Conservation (phyloP, 2,888 invertebrate species). For the Crocallis elinguaria region DNA sequence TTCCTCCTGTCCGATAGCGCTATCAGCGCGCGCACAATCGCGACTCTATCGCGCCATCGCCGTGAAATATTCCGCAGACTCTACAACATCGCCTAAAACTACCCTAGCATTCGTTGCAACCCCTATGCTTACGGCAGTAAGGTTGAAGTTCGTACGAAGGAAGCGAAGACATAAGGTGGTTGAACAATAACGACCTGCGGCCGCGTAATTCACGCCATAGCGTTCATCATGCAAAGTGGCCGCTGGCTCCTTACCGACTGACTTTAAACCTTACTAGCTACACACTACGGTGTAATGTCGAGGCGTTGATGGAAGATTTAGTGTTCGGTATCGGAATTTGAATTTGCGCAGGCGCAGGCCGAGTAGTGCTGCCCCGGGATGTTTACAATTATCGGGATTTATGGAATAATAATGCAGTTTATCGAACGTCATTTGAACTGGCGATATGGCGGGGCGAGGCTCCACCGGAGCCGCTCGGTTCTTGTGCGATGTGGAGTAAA, state of each 20-base stretch:
- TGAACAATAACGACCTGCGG: conserved; percentile 69
- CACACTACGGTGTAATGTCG: conserved; percentile 29
- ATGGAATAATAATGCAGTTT: conserved; percentile 28
- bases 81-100: conserved; percentile 52
- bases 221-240: conserved; percentile 80
- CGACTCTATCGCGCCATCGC: conserved; percentile 75
- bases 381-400: conserved; percentile 29
- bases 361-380: conserved; percentile 36
- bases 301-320: conserved; percentile 54
- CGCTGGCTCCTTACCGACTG: conserved; percentile 22
- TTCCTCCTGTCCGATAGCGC: conserved; percentile 56
- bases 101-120: neutral
- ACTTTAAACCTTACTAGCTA: conserved; percentile 39
- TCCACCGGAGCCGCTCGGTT: too few relatives aligned
- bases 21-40: conserved; percentile 69
- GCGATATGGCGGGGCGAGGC: neutral
- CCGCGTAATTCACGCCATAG: conserved; percentile 82
- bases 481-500: conserved; percentile 42
- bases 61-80: conserved; percentile 76
- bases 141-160: conserved; percentile 26
- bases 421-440: conserved; percentile 7
- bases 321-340: conserved; percentile 73
- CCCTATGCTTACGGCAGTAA: conserved; percentile 28
- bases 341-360: conserved; percentile 50
- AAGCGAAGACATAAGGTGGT: conserved; percentile 23